A percentile compares a stretch with the other conserved stretches of the same genome.
These are phyloP conservation scores for Caenorhabditis remanei DNA, from an alignment of 1,140 invertebrate species.

Conservation along the genomic window DNA sequence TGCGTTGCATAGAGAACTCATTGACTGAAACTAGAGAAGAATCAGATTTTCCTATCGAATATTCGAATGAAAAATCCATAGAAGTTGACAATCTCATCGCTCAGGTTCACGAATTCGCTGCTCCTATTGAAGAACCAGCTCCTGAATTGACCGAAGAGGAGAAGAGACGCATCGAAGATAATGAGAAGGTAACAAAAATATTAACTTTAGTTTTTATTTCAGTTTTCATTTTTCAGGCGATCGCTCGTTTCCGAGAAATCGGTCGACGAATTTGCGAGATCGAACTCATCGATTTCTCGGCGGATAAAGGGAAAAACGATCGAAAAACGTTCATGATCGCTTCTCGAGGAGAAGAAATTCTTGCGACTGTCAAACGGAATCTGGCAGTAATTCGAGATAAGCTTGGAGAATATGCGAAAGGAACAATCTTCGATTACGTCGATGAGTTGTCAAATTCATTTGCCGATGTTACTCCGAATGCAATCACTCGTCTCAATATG, in stretches of 20 bases:
- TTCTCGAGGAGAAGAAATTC: constrained; percentile 10
- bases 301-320: background rate
- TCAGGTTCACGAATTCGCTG: too few species aligned
- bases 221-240: background rate
- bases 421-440: constrained; percentile 22
- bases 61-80: too few species aligned
- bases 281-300: background rate
- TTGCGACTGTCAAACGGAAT: background rate
- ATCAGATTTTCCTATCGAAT: too few species aligned
- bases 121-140: too few species aligned
- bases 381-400: background rate
- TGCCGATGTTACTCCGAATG: background rate
- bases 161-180: too few species aligned
- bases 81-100: too few species aligned
- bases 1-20: too few species aligned
- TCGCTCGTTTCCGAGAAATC: background rate
- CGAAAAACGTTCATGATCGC: background rate
- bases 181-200: too few species aligned
- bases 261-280: constrained; percentile 6
- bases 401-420: background rate
- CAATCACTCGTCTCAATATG: background rate
- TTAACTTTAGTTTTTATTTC: too few species aligned
- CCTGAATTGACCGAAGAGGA: too few species aligned
- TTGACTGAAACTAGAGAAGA: too few species aligned
- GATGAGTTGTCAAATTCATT: background rate